Evolutionary conservation across 1,140 invertebrate species (phyloP), one percentile per base, ranked within the genome.

Genomic region (Cardiocondyla obscurior): DNA sequence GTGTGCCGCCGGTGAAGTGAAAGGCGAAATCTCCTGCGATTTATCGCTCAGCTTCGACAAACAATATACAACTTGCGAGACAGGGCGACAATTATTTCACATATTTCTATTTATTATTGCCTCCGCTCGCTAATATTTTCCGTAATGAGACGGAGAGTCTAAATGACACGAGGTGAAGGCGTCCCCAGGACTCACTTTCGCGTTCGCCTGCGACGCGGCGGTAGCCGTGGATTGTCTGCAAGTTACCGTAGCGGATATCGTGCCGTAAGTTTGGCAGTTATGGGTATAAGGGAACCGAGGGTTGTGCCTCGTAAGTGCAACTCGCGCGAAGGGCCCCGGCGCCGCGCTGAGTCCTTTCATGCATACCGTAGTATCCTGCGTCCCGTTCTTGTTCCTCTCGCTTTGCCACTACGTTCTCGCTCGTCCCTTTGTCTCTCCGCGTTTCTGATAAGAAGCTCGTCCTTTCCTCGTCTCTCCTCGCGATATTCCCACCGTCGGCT

Each of bases 291-390:
- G 76, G 60, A 49, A 67, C 19, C 19, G 82, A 82, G 73, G 73
- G 46, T n/a, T 85, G 60, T 22, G 53, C 79, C 82, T 55, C 74
- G 83, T 85, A 88, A 87, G 82, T 84, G 46, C 65, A 57, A 49
- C 58, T 65, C 72, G 83, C 33, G 55, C 81, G 67, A 81, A 65
- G 69, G 51, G 60, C 25, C 25, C 42, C 44, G 57, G 14, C 57
- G 55, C 22, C 55, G 25, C 74, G 77, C n/a, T 64, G 86, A 81
- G 85, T 88, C 89, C 89, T 91, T 90, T 92, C 91, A 92, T 92
- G 91, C 91, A 92, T 92, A 92, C 90, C 86, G 76, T 85, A 92
- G 91, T 90, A 90, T 86, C 70, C 53, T 58, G 10, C 65, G 65
- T 81, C 30, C 42, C 14, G 22, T 44, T 14, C n/a, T n/a, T 49